Percentiles rank a stretch among this genome's conserved stretches.
These are phyloP conservation scores for Delphinapterus leucas DNA, from an alignment of 2,113 vertebrate genomes.

Conservation along the genomic window DNA sequence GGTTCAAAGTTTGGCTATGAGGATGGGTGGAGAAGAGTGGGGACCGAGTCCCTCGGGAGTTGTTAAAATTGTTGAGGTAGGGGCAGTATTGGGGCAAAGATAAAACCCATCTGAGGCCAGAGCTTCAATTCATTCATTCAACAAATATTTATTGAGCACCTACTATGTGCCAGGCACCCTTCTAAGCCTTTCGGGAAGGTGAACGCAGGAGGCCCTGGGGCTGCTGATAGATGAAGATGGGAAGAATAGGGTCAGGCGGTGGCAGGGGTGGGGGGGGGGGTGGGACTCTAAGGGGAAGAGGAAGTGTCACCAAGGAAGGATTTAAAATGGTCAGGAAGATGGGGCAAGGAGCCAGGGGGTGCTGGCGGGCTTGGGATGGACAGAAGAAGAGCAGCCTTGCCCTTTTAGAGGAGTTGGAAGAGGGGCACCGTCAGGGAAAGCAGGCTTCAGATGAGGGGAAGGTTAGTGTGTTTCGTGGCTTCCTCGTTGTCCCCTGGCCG, in stretches of 20 bases:
- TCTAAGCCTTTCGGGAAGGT: background rate
- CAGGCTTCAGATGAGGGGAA: background rate
- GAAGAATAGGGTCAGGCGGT: background rate
- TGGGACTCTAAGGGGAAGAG: background rate
- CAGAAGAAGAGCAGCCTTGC: background rate
- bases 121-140: conserved; percentile 44
- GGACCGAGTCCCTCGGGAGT: background rate
- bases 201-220: background rate
- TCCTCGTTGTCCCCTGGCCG: background rate
- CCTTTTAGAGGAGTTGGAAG: background rate
- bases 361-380: accelerated
- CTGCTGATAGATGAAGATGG: conserved; percentile 1
- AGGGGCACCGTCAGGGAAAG: background rate
- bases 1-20: background rate
- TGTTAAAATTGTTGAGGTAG: background rate
- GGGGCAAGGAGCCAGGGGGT: background rate
- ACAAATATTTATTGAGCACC: conserved; percentile 75
- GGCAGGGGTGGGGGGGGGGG: background rate
- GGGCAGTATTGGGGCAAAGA: background rate
- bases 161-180: conserved; percentile 55
- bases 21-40: background rate
- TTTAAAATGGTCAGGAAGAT: background rate
- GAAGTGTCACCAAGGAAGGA: background rate
- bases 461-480: accelerated
- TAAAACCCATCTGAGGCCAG: background rate